Conservation (phyloP, 2,888 invertebrate species). For the Drosophila infuscata region DNA sequence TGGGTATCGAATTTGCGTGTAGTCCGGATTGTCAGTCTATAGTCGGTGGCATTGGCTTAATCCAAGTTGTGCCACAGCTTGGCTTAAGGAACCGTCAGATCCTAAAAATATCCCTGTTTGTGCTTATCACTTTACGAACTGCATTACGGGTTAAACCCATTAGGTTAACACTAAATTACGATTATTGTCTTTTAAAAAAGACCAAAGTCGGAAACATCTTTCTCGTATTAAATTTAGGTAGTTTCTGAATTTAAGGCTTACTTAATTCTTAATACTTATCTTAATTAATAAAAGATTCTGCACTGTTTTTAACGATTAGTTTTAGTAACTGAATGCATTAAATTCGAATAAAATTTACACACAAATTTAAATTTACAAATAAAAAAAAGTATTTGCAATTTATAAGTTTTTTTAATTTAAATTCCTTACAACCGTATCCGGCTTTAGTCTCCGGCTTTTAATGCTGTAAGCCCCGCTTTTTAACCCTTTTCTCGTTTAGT, state of each 20-base stretch:
- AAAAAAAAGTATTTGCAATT: not conserved
- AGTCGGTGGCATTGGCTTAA: slow-evolving; percentile 24
- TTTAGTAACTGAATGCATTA: not conserved
- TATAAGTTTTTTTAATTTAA: not conserved
- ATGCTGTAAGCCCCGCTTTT: not conserved
- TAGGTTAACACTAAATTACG: not conserved
- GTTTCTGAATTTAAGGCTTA: not conserved
- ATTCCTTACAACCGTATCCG: not conserved
- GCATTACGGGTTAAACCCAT: not conserved
- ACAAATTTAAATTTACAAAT: not conserved
- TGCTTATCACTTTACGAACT: slow-evolving; percentile 20
- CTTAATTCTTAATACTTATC: not conserved
- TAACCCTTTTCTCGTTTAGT: not conserved
- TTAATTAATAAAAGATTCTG: fast-evolving
- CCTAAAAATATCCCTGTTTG: slow-evolving; percentile 6
- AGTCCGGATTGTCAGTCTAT: slow-evolving; percentile 14
- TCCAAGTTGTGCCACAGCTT: slow-evolving; percentile 9
- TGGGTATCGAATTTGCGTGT: slow-evolving; percentile 33
- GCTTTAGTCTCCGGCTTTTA: not conserved
- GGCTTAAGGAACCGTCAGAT: slow-evolving; percentile 10
- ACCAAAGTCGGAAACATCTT: fast-evolving
- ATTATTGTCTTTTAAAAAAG: not conserved
- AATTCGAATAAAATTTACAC: not conserved
- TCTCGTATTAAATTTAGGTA: too few species aligned
- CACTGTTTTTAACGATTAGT: not conserved